Base-by-base conservation (phyloP, 1,140 invertebrate genomes). In the Dryas iulia region DNA sequence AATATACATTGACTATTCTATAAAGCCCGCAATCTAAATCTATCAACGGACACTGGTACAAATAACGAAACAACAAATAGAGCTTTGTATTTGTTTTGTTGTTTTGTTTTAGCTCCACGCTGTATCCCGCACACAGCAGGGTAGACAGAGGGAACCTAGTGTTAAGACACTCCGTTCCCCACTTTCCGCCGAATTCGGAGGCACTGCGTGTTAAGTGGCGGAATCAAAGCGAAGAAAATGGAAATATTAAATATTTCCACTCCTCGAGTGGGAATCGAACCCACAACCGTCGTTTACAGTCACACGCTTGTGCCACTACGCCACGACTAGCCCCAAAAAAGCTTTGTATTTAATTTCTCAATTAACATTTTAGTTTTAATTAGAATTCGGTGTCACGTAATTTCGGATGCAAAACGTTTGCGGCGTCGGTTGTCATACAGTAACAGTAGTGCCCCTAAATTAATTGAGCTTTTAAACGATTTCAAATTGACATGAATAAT, bases 401-500 rank as follows among this genome's bases (percentile, higher is more conserved):
- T 60, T 60, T 31, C n/a, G 23, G 26, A 56, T 35, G 33, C 59
- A 58, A 53, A 59, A 67, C 21, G 61, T 53, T 59, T 61, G 70
- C 24, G 60, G 63, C 18, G 52, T n/a, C 18, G 25, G 31, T 62
- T 66, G 35, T 52, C 61, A 57, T 23, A 11, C 59, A n/a, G n/a
- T n/a, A n/a, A n/a, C n/a, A n/a, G n/a, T n/a, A n/a, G 6, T 35
- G 28, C 60, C 31, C 39, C 64, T 67, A 12, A 39, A 71, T 60
- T 66, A 66, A 66, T 67, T 59, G 30, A 21, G 61, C 35, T 39
- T 54, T 66, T 70, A 68, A 59, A 72, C 63, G 18, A 66, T 66
- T 11, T 64, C 56, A 24, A 58, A 47, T 33, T 33, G 21, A 21
- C 54, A 59, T 59, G n/a, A 52, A 59, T 66, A 47, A 59, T 66